Percentiles rank a stretch among this genome's conserved stretches.
Conservation (phyloP, 2,797 vertebrate species). For the Chelon auratus region DNA sequence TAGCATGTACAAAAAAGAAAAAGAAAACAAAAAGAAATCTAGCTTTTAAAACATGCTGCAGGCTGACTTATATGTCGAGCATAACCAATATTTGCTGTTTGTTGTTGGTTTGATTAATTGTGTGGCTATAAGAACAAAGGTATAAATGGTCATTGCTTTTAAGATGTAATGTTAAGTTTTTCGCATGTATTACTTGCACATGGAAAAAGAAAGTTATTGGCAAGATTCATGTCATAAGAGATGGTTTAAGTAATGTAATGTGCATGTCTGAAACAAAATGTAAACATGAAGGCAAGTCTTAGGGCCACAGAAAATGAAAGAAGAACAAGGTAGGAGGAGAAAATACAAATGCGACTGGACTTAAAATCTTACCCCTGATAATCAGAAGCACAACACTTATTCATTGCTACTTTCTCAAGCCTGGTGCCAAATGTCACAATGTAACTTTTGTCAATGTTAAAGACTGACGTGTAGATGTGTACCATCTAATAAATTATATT, state of each 20-base stretch:
- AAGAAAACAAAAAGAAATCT: slow-evolving; percentile 38
- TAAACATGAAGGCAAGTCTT: background rate
- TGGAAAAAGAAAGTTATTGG: slow-evolving; percentile 39
- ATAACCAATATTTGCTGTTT: slow-evolving; percentile 34
- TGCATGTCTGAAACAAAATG: slow-evolving; percentile 24
- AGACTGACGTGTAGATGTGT: slow-evolving; percentile 1
- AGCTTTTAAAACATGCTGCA: slow-evolving; percentile 38
- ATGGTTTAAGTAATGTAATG: slow-evolving; percentile 40
- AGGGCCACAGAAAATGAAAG: slow-evolving; percentile 8
- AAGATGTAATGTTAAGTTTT: slow-evolving; percentile 47
- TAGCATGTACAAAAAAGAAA: slow-evolving; percentile 33
- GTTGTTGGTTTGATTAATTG: slow-evolving; percentile 57
- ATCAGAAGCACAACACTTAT: background rate
- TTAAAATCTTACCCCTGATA: background rate
- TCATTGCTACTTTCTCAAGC: background rate
- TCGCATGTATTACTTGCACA: slow-evolving; percentile 41
- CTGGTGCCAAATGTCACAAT: background rate
- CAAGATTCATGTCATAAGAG: slow-evolving; percentile 10
- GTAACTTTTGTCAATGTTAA: slow-evolving; percentile 12
- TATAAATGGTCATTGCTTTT: slow-evolving; percentile 59
- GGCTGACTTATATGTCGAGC: slow-evolving; percentile 35
- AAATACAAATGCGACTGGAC: background rate
- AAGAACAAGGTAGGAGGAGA: background rate
- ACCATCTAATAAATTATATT: background rate
- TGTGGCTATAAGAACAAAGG: slow-evolving; percentile 39